These are phyloP conservation scores for Spongia lamella DNA, from an alignment of 37 sponge, comb jelly and placozoan species.

Conservation along the genomic window DNA sequence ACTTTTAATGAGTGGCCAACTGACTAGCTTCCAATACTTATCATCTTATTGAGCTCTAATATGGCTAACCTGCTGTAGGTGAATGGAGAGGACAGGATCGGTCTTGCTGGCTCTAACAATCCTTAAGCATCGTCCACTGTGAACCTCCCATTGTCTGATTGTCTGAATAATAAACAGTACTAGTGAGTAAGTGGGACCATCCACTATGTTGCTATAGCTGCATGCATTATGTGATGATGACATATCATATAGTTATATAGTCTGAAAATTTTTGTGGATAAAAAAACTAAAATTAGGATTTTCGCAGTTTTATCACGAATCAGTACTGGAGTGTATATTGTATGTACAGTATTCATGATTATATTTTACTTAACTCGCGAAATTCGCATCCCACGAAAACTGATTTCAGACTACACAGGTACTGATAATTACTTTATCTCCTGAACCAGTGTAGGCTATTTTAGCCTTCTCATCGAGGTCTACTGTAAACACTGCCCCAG, in stretches of 20 bases:
- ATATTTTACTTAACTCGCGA: not conserved
- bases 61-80: constrained; percentile 50
- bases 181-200: no score
- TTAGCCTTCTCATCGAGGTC: constrained; percentile 51
- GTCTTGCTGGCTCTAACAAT: constrained; percentile 18
- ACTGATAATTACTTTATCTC: constrained; percentile 55
- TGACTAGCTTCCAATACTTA: no score
- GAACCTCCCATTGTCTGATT: constrained; percentile 51
- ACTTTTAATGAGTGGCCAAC: no score
- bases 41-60: no score
- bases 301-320: no score
- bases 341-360: not conserved
- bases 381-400: not conserved
- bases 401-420: not conserved
- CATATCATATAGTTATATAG: no score
- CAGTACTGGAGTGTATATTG: not conserved
- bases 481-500: constrained; percentile 68
- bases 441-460: constrained; percentile 67
- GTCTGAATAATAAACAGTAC: constrained; percentile 49
- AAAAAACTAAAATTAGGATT: no score
- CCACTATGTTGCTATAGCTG: no score
- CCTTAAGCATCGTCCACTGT: constrained; percentile 48
- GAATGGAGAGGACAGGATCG: constrained; percentile 54
- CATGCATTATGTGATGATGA: no score
- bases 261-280: no score